A percentile compares a stretch with the other conserved stretches of the same genome.
phyloP scores from a whole-genome alignment of 2,888 invertebrate genomes.

The Pristionchus exspectatus region DNA sequence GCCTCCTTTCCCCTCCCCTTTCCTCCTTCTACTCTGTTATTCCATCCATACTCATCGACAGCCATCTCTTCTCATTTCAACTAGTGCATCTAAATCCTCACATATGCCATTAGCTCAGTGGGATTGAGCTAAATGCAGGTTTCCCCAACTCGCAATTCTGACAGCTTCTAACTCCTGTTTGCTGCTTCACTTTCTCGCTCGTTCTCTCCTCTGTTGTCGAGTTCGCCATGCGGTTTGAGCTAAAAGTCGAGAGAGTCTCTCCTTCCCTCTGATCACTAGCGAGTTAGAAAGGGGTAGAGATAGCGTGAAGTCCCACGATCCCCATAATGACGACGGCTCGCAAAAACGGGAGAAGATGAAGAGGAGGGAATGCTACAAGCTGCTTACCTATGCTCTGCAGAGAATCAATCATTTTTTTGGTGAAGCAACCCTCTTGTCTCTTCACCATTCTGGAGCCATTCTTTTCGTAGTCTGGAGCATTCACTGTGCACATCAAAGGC shows the following conservation, averaged over 20 bases:
- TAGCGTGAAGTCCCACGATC: not conserved
- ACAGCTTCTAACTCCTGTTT: constrained; percentile 8
- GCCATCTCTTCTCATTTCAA: not conserved
- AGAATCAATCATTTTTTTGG: not conserved
- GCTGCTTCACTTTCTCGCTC: not conserved
- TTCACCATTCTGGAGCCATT: not conserved
- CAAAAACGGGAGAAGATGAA: constrained; percentile 8
- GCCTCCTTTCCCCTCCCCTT: not conserved
- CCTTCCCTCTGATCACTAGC: not conserved
- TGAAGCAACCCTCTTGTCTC: not conserved
- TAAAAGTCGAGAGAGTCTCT: not conserved
- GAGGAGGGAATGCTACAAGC: not conserved
- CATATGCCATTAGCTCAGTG: not conserved
- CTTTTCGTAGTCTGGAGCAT: not conserved
- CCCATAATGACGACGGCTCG: not conserved
- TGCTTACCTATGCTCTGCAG: not conserved
- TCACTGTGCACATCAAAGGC: not conserved
- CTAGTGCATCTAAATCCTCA: not conserved
- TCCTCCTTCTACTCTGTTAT: constrained; percentile 29
- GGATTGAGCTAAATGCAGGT: not conserved
- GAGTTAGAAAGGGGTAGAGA: too few relatives aligned
- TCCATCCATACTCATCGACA: constrained; percentile 30
- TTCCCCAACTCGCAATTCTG: not conserved
- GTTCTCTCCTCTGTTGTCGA: not conserved
- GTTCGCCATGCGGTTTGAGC: not conserved